These are phyloP conservation scores for Eurytoma californica DNA, from an alignment of 2,888 invertebrate species.

Conservation along the genomic window DNA sequence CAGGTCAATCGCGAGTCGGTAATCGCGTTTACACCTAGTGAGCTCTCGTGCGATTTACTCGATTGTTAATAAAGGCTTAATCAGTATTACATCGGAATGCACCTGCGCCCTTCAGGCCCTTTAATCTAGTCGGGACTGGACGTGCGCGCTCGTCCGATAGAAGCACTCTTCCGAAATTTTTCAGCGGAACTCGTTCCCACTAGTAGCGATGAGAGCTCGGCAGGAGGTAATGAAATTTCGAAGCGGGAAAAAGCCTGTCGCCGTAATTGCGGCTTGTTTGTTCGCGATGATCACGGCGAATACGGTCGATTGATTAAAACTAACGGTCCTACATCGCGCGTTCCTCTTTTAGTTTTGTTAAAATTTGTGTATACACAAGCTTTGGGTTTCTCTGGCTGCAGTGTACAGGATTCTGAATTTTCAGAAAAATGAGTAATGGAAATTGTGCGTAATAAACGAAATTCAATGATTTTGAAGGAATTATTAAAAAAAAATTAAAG, in stretches of 20 bases:
- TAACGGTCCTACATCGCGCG: too few relatives aligned
- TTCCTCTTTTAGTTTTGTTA: too few relatives aligned
- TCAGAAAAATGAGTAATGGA: too few relatives aligned
- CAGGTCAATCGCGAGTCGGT: neutral
- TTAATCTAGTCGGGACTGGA: conserved; percentile 3
- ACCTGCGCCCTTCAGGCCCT: neutral
- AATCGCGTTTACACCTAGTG: neutral
- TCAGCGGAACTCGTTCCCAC: neutral
- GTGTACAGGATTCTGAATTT: too few relatives aligned
- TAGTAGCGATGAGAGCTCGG: neutral
- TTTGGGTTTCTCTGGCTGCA: neutral
- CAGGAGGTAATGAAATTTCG: neutral
- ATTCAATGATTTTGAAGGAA: too few relatives aligned
- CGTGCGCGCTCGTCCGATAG: neutral
- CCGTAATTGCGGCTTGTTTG: neutral
- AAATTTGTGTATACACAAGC: neutral
- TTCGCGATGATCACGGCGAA: neutral
- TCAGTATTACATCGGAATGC: conserved; percentile 1
- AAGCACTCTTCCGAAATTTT: neutral
- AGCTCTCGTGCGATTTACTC: neutral
- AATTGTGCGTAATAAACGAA: too few relatives aligned
- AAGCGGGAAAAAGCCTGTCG: neutral
- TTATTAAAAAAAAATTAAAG: too few relatives aligned
- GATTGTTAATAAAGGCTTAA: neutral
- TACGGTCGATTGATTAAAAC: neutral